Evolutionary conservation across 2,113 vertebrate species (phyloP), one percentile per base, ranked within the genome.

Genomic region (Pampusana beccarii): DNA sequence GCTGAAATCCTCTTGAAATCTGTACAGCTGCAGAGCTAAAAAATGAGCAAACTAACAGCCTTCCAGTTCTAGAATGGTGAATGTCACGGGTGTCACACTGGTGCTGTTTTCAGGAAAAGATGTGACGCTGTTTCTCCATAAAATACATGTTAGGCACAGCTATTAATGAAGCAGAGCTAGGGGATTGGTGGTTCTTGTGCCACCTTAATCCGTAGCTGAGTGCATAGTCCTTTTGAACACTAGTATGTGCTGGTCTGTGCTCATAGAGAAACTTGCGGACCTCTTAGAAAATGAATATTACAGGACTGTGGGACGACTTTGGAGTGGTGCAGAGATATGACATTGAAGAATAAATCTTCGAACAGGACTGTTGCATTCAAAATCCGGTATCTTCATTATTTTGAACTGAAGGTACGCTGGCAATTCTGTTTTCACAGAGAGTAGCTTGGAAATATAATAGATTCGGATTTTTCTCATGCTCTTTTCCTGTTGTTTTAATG

Each of bases 141-240:
- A 70, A 86, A 79, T 29, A 48, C 4, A 5, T 9, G 3, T 10
- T 40, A 51, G 48, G 24, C 44, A 29, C 19, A 38, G 64, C 5
- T 33, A 28, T 33, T 54, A 40, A 36, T 9, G 46, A 42, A 75
- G 42, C 40, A 44, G 34, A 61, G 4, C 33, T 53, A n/a, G 36
- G 19, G 8, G 7, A 16, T 18, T 33, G 17, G 6, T 54, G 26
- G 17, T 67, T 93, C 54, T 86, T 69, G 13, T 75, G 9, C 21
- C 42, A 29, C 53, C 44, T 85, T 6, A 42, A 24, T 28, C 12
- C 20, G 24, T 13, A 70, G 34, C 11, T 0, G 1, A 44, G 34
- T 5, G 12, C 1, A 1, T 28, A n/a, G 38, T 57, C n/a, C 50
- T 82, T 72, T 75, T 0, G 0, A 65, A 24, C 26, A 6, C 25